phyloP scores from a whole-genome alignment of 2,113 vertebrate species.

The Epinephelus lanceolatus region DNA sequence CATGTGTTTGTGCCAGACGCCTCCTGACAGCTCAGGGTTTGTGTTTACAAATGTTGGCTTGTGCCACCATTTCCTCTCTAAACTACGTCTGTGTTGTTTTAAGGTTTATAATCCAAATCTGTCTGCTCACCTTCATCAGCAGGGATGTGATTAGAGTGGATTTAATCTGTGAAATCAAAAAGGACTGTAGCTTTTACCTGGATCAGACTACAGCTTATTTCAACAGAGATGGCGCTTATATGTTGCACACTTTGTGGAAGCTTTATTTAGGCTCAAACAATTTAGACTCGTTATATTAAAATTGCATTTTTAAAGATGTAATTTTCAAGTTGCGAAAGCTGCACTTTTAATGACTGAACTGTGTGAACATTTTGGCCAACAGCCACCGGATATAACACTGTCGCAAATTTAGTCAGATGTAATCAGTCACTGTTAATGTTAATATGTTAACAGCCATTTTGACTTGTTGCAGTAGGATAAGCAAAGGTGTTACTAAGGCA shows the following conservation, averaged over 20 bases:
- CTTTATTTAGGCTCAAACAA: background rate
- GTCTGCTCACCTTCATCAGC: background rate
- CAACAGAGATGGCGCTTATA: background rate
- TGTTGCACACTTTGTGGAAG: background rate
- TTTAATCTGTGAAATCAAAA: background rate
- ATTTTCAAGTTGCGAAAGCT: background rate
- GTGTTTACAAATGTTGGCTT: background rate
- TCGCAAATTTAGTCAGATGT: too few species aligned
- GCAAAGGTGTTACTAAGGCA: too few species aligned
- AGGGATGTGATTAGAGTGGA: slow-evolving; percentile 3
- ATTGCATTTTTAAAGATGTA: too few species aligned
- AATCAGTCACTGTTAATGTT: too few species aligned
- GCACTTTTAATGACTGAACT: background rate
- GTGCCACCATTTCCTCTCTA: slow-evolving; percentile 1
- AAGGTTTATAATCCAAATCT: background rate
- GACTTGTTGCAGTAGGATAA: too few species aligned
- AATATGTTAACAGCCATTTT: too few species aligned
- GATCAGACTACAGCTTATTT: background rate
- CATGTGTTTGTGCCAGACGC: slow-evolving; percentile 24
- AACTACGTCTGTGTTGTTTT: background rate
- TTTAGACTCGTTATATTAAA: background rate
- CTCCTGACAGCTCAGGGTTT: slow-evolving; percentile 33
- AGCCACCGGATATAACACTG: background rate
- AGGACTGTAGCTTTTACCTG: background rate
- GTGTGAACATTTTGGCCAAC: background rate